Evolutionary conservation across 1,140 invertebrate species (phyloP).

Genomic region (Rhagoletis pomonella): DNA sequence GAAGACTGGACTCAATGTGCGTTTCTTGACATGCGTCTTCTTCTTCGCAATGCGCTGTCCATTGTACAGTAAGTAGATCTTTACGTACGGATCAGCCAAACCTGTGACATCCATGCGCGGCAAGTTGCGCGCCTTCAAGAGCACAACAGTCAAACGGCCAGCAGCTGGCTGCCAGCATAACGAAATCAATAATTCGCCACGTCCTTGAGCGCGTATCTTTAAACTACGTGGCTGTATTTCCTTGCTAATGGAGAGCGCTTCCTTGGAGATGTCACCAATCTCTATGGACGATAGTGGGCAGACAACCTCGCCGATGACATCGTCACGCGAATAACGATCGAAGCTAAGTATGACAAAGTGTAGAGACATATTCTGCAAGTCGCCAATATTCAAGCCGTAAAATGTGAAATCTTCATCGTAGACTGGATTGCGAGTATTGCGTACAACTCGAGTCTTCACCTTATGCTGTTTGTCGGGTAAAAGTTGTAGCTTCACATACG

Average conservation of each 20-base stretch:
- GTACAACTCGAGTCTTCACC: conserved; percentile 94
- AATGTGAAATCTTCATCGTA: conserved; percentile 98
- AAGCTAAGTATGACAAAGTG: conserved; percentile 97
- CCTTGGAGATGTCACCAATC: conserved; percentile 85
- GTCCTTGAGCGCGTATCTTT: conserved; percentile 91
- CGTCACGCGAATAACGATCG: conserved; percentile 96
- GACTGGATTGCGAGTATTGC: conserved; percentile 93
- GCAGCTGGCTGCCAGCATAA: conserved; percentile 96
- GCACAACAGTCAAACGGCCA: conserved; percentile 90
- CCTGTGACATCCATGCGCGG: conserved; percentile 97
- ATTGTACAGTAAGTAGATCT: conserved; percentile 97
- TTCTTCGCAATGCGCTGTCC: conserved; percentile 98
- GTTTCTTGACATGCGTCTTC: conserved; percentile 99
- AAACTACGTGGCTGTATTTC: conserved; percentile 91
- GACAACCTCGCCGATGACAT: conserved; percentile 98
- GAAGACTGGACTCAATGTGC: conserved; percentile 97
- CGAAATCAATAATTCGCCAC: conserved; percentile 93
- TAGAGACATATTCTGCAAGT: conserved; percentile 89
- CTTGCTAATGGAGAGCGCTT: conserved; percentile 84
- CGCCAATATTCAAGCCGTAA: conserved; percentile 90
- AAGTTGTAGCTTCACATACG: conserved; percentile 95
- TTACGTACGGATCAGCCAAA: conserved; percentile 95
- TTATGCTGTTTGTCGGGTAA: conserved; percentile 96
- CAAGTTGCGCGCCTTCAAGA: conserved; percentile 93
- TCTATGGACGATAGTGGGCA: conserved; percentile 87